Evolutionary conservation across 2,888 invertebrate genomes (phyloP), one percentile per base, ranked within the genome.

Genomic region (Deilephila porcellus): DNA sequence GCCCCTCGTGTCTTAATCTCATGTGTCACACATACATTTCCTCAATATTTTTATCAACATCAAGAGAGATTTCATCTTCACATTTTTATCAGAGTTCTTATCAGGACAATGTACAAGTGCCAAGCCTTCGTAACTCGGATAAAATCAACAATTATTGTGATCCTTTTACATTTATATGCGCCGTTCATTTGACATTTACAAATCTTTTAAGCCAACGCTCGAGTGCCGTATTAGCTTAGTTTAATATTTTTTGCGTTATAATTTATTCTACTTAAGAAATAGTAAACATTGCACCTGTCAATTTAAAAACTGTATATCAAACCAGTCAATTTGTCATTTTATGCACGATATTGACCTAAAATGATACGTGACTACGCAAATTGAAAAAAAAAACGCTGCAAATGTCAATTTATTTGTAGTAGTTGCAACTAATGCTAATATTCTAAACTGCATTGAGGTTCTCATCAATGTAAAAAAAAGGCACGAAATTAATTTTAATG

Each of bases 111-210:
- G 7, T 8, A 67, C n/a, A 64, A 34, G 64, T 45, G 34, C 45
- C 45, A 45, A 37, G 64, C 45, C 34, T 34, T 32, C 63, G 32
- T 11, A 11, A 5, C 45, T 25, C 20, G 45, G 37, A 45, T 20
- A 45, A 34, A 64, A 64, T n/a, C 11, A 45, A 67, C 37, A 52
- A 67, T 52, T 60, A 29, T 60, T 56, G n/a, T 56, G 56, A 56
- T 60, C 67, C 67, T 25, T 67, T 67, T 67, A 67, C 67, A 25
- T 67, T 45, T 67, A 14, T 67, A 25, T 67, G 45, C 5, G 17
- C 37, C 52, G 45, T 64, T n/a, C 25, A 52, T 67, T 52, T 52
- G 67, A 67, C 67, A 67, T 67, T 67, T 52, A 67, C 17, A 67
- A 67, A 67, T 67, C 45, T 67, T 63, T 63, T 67, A 52, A 52